Percentiles rank a stretch among this genome's conserved stretches.
Conservation (phyloP, 2,113 vertebrate species). For the Seriola quinqueradiata region DNA sequence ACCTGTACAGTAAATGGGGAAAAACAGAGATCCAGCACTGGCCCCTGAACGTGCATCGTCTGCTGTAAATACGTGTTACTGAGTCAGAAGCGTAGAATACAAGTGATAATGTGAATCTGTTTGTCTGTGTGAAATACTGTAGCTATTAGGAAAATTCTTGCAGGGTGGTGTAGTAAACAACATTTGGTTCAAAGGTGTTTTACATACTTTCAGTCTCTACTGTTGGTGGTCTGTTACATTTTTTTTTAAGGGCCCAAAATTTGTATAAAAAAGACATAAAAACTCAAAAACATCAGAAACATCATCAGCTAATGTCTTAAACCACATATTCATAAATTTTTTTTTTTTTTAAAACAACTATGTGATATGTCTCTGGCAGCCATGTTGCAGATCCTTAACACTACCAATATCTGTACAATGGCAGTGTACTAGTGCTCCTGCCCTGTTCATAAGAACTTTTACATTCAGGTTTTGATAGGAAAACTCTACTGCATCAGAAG, state of each 20-base stretch:
- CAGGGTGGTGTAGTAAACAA: neutral
- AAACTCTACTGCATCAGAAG: neutral
- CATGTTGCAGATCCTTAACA: slow-evolving; percentile 3
- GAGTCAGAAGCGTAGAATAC: slow-evolving; percentile 16
- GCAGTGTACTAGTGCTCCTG: neutral
- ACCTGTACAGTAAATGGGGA: neutral
- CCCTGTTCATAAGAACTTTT: neutral
- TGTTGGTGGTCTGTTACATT: neutral
- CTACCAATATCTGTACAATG: neutral
- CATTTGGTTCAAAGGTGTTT: neutral
- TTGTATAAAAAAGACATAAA: neutral
- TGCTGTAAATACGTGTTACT: slow-evolving; percentile 19
- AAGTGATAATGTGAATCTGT: slow-evolving; percentile 36
- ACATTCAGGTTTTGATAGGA: neutral
- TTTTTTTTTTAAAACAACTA: too few relatives aligned
- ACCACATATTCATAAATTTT: neutral
- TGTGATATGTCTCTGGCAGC: neutral
- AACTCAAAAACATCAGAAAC: neutral
- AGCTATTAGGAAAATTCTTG: neutral
- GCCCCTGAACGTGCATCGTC: neutral
- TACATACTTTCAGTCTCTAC: neutral
- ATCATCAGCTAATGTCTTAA: neutral
- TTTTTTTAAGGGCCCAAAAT: neutral
- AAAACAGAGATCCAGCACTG: neutral
- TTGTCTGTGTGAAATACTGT: slow-evolving; percentile 32